Evolutionary conservation across 2,797 vertebrate species (phyloP), one percentile per base, ranked within the genome.

Genomic region (Okamejei kenojei): DNA sequence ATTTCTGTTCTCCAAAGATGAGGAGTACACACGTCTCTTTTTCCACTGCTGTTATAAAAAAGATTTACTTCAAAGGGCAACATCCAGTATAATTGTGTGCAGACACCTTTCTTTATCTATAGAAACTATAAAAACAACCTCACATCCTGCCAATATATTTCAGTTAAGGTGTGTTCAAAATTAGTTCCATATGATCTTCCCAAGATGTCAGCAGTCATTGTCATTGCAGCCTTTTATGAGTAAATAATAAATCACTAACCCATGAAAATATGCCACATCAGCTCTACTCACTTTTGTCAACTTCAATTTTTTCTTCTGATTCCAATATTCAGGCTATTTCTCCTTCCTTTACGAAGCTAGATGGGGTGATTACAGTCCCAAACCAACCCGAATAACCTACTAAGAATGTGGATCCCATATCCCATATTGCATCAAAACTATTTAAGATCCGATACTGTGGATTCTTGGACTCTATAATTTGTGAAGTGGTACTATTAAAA

Each of bases 131-230:
- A 61, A 86, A 63, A 63, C 13, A 63, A 29, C 17, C 29, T 32
- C 58, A 19, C 5, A 32, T 8, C 61, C 29, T 19, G n/a, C 29
- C 26, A 86, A 86, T 63, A 86, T 61, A 86, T 63, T 65, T 32
- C 29, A 86, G 29, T 32, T 86, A 86, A 65, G 58, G 58, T 86
- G 81, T 86, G 26, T 15, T 63, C 82, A 86, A 19, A 86, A n/a
- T 86, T n/a, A 86, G n/a, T 86, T 86, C 82, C 82, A 86, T 86
- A 32, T 86, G 82, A 86, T 32, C 58, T 63, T 86, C 61, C 13
- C 82, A 63, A 15, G 61, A 86, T 19, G 13, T 65, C 23, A n/a
- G 82, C 61, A 17, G 29, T 63, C 11, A 63, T 86, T 84, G 26
- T 29, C 29, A 9, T 21, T 82, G 23, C 81, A 61, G 35, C 54